phyloP scores from a whole-genome alignment of 2,888 invertebrate species.

The Allacma fusca region DNA sequence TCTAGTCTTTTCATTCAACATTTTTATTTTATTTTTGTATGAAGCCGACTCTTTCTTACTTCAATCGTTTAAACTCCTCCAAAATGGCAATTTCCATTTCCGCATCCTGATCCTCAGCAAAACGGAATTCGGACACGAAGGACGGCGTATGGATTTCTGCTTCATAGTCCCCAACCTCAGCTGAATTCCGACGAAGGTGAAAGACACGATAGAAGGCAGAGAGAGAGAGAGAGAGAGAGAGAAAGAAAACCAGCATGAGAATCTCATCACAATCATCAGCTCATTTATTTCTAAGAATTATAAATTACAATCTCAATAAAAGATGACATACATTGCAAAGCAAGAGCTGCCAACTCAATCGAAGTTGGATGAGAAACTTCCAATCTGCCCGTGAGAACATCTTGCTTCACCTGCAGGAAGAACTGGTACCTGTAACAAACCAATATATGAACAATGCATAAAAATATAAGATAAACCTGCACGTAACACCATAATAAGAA shows the following conservation, averaged over 20 bases:
- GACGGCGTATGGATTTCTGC: slow-evolving; percentile 90
- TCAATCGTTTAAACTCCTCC: slow-evolving; percentile 87
- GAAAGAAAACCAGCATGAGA: no score
- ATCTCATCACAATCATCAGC: no score
- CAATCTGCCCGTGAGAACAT: slow-evolving; percentile 88
- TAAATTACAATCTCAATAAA: neutral
- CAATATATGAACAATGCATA: neutral
- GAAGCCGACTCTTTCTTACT: slow-evolving; percentile 63
- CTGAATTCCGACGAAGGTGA: slow-evolving; percentile 66
- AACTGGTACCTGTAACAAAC: slow-evolving; percentile 81
- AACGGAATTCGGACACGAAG: slow-evolving; percentile 96
- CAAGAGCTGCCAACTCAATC: slow-evolving; percentile 88
- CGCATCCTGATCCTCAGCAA: slow-evolving; percentile 95
- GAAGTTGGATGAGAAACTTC: slow-evolving; percentile 81
- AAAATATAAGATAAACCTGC: neutral
- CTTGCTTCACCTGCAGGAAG: slow-evolving; percentile 95
- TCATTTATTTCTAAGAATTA: neutral
- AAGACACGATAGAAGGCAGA: neutral
- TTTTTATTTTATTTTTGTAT: neutral
- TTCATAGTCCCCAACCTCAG: slow-evolving; percentile 98
- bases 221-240: no score
- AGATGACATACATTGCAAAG: slow-evolving; percentile 85
- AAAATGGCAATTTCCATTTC: slow-evolving; percentile 94
- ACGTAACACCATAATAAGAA: no score
- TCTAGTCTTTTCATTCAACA: no score